Evolutionary conservation across 2,113 vertebrate genomes (phyloP), one percentile per base, ranked within the genome.

Genomic region (Bombycilla garrulus): DNA sequence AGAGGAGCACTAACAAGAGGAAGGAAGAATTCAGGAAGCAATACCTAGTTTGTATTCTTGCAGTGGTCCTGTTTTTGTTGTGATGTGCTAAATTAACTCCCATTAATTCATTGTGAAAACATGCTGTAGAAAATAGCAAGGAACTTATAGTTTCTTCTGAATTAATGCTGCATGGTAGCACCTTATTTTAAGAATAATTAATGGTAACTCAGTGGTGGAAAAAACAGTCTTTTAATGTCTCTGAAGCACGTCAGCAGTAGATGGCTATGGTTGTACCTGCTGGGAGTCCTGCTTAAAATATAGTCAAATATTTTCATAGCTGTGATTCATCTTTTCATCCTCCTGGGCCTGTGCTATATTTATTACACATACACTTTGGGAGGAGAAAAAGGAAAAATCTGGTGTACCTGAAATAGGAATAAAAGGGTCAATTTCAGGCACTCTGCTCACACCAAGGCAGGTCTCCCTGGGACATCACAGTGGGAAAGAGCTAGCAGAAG

Each of bases 81-180:
- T 60, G 71, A 66, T 25, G 66, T 35, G 70, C 93, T 96, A 96
- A 97, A 98, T 96, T 95, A 97, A 89, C 85, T 94, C 79, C 94
- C 79, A 94, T 97, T 97, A 97, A 98, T 97, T 98, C 94, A 88
- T 61, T 87, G 95, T 84, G 95, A 95, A 97, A 97, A 96, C 92
- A 96, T 96, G 90, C 91, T 91, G 96, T 82, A 58, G 94, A 94
- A 67, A 97, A 94, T 74, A 94, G 88, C 77, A 86, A 73, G 45
- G 86, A 96, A 96, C 95, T 96, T 95, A 71, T 40, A 90, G 74
- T 92, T 94, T 95, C 90, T 97, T 65, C 88, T 88, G 93, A 97
- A 94, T 96, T 96, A 96, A 96, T 88, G 88, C 65, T 56, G 69
- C 26, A 9, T 56, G 74, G 87, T 92, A 72, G 57, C 88, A 73